Conservation (phyloP, 2,888 invertebrate genomes). For the Neoaliturus tenellus region DNA sequence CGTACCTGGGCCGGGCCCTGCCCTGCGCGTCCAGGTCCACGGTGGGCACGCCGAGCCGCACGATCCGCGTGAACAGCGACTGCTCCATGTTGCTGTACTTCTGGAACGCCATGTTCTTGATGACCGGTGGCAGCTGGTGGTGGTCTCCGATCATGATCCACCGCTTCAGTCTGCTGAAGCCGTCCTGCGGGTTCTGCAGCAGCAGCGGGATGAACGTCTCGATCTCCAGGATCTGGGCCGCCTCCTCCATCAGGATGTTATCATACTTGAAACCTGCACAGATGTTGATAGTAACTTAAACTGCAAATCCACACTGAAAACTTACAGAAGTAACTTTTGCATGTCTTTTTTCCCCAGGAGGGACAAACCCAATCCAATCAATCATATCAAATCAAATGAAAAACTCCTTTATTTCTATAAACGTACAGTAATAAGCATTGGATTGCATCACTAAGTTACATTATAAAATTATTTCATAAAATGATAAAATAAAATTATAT, state of each 20-base stretch:
- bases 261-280: slow-evolving; percentile 93
- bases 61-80: slow-evolving; percentile 97
- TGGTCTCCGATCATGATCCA: slow-evolving; percentile 99
- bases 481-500: too few relatives aligned
- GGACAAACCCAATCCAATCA: too few relatives aligned
- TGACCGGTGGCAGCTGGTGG: slow-evolving; percentile 99
- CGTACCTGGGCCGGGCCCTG: slow-evolving; percentile 89
- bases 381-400: too few relatives aligned
- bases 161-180: slow-evolving; percentile 95
- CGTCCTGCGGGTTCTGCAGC: slow-evolving; percentile 98
- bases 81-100: slow-evolving; percentile 99
- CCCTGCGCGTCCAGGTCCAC: slow-evolving; percentile 99
- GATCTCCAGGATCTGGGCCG: slow-evolving; percentile 99
- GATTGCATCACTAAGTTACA: too few relatives aligned
- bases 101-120: slow-evolving; percentile 99
- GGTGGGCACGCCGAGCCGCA: slow-evolving; percentile 97
- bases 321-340: too few relatives aligned
- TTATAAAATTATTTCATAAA: too few relatives aligned
- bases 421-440: too few relatives aligned
- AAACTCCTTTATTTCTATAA: too few relatives aligned
- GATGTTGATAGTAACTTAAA: too few relatives aligned
- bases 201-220: slow-evolving; percentile 99
- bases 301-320: too few relatives aligned
- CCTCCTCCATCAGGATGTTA: slow-evolving; percentile 99
- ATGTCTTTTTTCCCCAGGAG: too few relatives aligned